Evolutionary conservation across 1,140 invertebrate genomes (phyloP), one percentile per base, ranked within the genome.

Genomic region (Aphelinus atriplicis): DNA sequence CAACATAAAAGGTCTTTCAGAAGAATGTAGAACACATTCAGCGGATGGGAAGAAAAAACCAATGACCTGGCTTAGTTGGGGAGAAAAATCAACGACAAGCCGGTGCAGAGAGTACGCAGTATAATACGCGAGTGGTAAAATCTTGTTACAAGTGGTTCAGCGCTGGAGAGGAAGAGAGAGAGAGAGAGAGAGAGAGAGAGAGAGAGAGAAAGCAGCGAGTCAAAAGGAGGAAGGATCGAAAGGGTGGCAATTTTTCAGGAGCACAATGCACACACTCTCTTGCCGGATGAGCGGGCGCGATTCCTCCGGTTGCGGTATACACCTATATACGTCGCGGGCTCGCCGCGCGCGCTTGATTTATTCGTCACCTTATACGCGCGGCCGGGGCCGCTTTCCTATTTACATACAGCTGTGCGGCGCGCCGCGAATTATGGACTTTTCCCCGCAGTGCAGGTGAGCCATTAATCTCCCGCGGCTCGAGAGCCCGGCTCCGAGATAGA

Each of bases 381-480:
- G 26, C 26, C 26, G 26, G 26, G 26, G 26, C 66, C 66, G 73
- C 69, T 74, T 76, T 77, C 68, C 76, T 71, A 77, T 79, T 78
- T 78, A 80, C 75, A 80, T 72, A 62, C 7, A 53, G 55, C 45
- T 10, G 43, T 66, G 50, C 55, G 43, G 42, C 53, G 53, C 72
- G 58, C 62, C 56, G 70, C 72, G 66, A 79, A 77, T 77, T 77
- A 80, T 79, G 65, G 79, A 78, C 78, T 80, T 77, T 81, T 75
- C 73, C 69, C 57, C 76, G 61, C 78, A n/a, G 71, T 75, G 68
- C 80, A 81, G 78, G 77, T 80, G 78, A 76, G 70, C 73, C 79
- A 80, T 81, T 81, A 80, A 80, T 81, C 79, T 80, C 55, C 56
- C 62, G 65, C 71, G 73, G 26, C 26, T 71, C 77, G 73, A 73